A percentile compares a stretch with the other conserved stretches of the same genome.
Evolutionary conservation across 2,797 vertebrate species (phyloP).

Genomic region (Pantherophis alleghaniensis): DNA sequence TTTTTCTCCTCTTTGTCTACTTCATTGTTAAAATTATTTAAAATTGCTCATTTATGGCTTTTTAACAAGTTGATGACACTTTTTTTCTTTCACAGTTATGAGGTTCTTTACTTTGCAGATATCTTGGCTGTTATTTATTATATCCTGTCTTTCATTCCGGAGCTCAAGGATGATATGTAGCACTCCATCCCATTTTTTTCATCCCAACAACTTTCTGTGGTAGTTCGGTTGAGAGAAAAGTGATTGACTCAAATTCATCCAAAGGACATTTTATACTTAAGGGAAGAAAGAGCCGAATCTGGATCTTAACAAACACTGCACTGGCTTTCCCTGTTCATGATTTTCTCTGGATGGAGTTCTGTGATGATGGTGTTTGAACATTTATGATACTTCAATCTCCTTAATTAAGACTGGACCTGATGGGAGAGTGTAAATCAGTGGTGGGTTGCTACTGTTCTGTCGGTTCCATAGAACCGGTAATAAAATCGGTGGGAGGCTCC

Average conservation of each 20-base stretch:
- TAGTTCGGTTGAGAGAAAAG: neutral
- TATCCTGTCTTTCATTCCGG: neutral
- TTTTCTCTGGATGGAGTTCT: neutral
- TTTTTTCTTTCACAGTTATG: neutral
- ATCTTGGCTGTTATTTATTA: neutral
- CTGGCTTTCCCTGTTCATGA: neutral
- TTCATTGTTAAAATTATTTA: neutral
- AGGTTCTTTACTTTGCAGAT: neutral
- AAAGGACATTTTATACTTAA: neutral
- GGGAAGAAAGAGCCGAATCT: neutral
- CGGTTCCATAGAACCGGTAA: no score
- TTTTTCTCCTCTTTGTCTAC: neutral
- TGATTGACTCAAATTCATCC: neutral
- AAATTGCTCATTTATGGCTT: neutral
- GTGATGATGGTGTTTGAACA: neutral
- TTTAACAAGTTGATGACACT: neutral
- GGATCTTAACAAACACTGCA: neutral
- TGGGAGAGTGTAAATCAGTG: neutral
- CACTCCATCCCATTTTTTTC: neutral
- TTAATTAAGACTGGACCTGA: neutral
- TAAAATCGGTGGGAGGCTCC: no score
- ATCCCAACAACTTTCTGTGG: neutral
- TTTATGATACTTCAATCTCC: neutral
- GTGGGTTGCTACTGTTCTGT: no score
- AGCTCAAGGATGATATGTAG: neutral